Conservation (phyloP, 2,113 vertebrate species). For the Sarotherodon lohbergeri region DNA sequence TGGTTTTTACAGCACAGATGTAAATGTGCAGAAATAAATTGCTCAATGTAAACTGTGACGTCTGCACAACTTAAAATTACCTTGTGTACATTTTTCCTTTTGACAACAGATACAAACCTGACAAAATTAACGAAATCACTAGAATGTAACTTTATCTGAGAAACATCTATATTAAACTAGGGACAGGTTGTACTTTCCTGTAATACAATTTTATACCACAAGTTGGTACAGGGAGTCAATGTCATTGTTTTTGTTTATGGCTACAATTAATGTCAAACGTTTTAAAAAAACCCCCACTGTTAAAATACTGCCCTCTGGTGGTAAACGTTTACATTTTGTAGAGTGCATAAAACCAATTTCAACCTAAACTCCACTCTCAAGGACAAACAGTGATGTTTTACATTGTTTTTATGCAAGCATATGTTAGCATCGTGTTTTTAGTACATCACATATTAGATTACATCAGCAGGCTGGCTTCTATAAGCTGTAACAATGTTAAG, state of each 20-base stretch:
- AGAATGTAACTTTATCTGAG: background rate
- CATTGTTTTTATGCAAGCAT: background rate
- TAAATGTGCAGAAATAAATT: background rate
- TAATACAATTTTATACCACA: background rate
- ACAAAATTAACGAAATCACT: background rate
- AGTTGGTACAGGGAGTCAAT: background rate
- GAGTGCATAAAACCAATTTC: background rate
- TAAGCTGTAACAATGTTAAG: background rate
- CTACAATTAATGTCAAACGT: background rate
- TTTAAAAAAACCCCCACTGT: fast-evolving
- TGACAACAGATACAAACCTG: background rate
- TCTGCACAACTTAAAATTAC: background rate
- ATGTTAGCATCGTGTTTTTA: fast-evolving
- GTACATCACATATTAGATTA: background rate
- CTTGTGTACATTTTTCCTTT: background rate
- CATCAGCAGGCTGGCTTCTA: background rate
- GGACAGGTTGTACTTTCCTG: background rate
- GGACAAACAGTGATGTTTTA: background rate
- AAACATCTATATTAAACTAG: background rate
- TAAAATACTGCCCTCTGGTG: background rate
- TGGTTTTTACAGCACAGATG: background rate
- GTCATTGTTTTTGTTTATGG: background rate
- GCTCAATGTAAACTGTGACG: background rate
- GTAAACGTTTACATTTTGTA: background rate
- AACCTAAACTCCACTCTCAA: background rate